Evolutionary conservation across 2,888 invertebrate species (phyloP).

Genomic region (Micoletzkya japonica): DNA sequence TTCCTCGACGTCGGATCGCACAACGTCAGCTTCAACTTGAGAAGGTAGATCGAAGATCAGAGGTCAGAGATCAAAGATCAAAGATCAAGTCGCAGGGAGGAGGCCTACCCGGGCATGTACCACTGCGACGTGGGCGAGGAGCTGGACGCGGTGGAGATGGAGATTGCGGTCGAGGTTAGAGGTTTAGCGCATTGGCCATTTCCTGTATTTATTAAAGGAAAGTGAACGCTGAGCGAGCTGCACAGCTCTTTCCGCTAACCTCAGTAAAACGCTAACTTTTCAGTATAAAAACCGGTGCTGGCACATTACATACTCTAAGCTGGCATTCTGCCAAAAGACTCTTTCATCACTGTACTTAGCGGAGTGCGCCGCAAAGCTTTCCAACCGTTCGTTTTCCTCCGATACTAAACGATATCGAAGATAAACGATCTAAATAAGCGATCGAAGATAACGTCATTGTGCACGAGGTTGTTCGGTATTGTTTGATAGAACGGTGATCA

Average conservation of each 20-base stretch:
- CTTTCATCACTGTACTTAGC: no score
- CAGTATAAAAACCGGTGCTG: neutral
- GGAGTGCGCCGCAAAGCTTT: no score
- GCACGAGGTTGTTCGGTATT: no score
- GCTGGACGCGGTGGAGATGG: constrained; percentile 32
- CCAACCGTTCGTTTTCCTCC: no score
- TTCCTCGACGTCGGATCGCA: constrained; percentile 38
- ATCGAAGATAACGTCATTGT: no score
- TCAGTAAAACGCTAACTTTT: no score
- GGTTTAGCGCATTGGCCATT: neutral
- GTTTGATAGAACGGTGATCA: no score
- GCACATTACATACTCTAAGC: neutral
- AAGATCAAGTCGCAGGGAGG: constrained; percentile 27
- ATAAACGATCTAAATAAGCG: no score
- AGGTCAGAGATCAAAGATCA: neutral
- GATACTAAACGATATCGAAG: no score
- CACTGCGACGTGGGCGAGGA: constrained; percentile 37
- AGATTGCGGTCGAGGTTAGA: constrained; percentile 36
- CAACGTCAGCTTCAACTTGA: constrained; percentile 39
- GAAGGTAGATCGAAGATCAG: constrained; percentile 7
- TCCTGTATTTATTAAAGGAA: no score
- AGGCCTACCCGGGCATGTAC: constrained; percentile 32
- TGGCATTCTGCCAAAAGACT: neutral
- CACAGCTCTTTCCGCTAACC: no score
- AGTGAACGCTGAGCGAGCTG: no score